phyloP scores from a whole-genome alignment of 2,888 invertebrate species.

The Sinelater perroti region DNA sequence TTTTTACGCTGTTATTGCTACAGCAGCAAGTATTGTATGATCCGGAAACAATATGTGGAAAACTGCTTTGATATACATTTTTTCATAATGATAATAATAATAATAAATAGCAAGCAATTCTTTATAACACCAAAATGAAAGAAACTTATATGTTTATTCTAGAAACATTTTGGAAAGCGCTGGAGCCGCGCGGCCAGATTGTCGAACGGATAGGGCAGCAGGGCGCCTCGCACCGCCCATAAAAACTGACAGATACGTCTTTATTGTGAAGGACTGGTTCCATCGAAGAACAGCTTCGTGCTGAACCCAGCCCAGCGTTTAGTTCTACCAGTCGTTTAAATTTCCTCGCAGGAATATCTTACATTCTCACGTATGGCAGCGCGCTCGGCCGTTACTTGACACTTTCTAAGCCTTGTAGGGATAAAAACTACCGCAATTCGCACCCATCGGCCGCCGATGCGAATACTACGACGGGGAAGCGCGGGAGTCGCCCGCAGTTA shows the following conservation, averaged over 20 bases:
- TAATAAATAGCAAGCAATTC: too few species aligned
- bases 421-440: conserved; percentile 6
- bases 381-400: conserved; percentile 62
- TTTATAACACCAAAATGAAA: too few species aligned
- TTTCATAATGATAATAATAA: too few species aligned
- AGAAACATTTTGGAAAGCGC: conserved; percentile 31
- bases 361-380: conserved; percentile 32
- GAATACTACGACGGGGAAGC: too few species aligned
- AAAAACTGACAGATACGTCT: conserved; percentile 61
- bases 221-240: conserved; percentile 55
- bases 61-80: too few species aligned
- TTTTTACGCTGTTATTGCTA: too few species aligned
- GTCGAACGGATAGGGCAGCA: conserved; percentile 51
- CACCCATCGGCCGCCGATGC: conserved; percentile 65
- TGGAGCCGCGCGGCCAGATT: conserved; percentile 44
- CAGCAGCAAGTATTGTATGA: too few species aligned
- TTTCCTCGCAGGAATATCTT: conserved; percentile 21
- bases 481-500: too few species aligned
- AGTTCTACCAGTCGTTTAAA: conserved; percentile 34
- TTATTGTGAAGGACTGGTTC: conserved; percentile 57
- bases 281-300: conserved; percentile 39
- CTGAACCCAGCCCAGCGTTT: conserved; percentile 36
- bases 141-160: too few species aligned
- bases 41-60: too few species aligned
- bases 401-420: neutral